phyloP scores from a whole-genome alignment of 2,888 invertebrate species.

The Hydroisotoma schaefferi region DNA sequence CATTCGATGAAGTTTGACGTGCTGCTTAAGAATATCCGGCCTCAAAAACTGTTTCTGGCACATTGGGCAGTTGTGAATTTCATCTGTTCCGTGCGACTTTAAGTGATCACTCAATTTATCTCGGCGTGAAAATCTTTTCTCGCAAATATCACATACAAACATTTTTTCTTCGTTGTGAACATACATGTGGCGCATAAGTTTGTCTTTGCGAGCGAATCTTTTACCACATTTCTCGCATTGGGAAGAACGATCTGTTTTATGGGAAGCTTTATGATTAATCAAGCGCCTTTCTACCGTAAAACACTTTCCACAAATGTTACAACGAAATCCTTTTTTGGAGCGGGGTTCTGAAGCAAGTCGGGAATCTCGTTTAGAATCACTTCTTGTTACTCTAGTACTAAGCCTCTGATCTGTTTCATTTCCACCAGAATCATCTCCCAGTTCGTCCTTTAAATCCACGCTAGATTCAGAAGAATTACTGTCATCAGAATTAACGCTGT shows the following conservation, averaged over 20 bases:
- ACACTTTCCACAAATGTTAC: constrained; percentile 28
- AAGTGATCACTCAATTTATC: constrained; percentile 42
- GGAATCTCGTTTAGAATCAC: no score
- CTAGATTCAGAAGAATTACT: no score
- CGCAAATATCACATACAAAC: constrained; percentile 39
- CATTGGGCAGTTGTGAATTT: constrained; percentile 37
- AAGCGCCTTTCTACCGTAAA: constrained; percentile 34
- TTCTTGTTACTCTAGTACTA: no score
- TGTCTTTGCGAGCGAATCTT: constrained; percentile 38
- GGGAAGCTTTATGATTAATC: constrained; percentile 31
- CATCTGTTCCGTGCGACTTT: constrained; percentile 37
- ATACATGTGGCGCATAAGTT: constrained; percentile 41
- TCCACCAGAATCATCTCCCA: no score
- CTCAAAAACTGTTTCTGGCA: constrained; percentile 40
- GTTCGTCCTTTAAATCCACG: no score
- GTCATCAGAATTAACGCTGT: no score
- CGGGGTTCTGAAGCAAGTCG: no score
- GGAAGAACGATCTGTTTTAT: constrained; percentile 20
- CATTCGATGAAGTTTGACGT: constrained; percentile 39
- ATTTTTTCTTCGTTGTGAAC: constrained; percentile 42
- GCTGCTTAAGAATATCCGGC: constrained; percentile 42
- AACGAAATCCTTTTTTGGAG: constrained; percentile 23
- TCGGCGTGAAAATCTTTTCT: constrained; percentile 35
- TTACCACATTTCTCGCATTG: constrained; percentile 44
- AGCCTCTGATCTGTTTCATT: no score